A percentile compares a stretch with the other conserved stretches of the same genome.
These are phyloP conservation scores for Gasterosteus nipponicus DNA, from an alignment of 2,113 vertebrate species.

Conservation along the genomic window DNA sequence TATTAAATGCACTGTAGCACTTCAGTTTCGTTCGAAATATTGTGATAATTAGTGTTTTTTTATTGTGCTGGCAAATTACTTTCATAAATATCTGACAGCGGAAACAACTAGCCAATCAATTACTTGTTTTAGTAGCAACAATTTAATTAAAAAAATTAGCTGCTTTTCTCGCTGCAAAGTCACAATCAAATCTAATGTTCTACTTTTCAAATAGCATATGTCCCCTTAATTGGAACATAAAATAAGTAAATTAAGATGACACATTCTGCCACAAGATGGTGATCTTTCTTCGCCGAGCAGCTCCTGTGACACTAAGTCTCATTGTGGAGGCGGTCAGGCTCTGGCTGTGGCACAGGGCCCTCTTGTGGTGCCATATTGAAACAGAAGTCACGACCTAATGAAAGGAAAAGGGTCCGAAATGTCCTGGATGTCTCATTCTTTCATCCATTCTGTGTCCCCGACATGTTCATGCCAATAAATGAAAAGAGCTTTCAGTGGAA, in stretches of 20 bases:
- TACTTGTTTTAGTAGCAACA: no score
- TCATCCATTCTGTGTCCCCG: neutral
- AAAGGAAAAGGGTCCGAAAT: neutral
- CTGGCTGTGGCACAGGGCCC: constrained; percentile 47
- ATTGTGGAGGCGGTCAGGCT: neutral
- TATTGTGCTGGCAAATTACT: neutral
- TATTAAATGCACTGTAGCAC: neutral
- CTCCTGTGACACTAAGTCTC: neutral
- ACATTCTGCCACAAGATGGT: neutral
- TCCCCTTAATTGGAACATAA: neutral
- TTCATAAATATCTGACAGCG: neutral
- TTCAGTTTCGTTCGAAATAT: neutral
- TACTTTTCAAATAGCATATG: no score
- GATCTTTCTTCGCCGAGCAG: neutral
- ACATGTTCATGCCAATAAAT: neutral
- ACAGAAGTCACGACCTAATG: neutral
- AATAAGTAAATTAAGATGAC: neutral
- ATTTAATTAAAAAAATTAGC: no score
- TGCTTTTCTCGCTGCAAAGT: neutral
- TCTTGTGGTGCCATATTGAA: constrained; percentile 53
- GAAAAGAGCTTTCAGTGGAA: neutral
- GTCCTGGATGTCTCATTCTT: neutral
- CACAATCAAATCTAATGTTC: neutral
- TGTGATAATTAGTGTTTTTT: neutral
- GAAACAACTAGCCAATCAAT: neutral